These are phyloP conservation scores for Leptonema lineaticorne DNA, from an alignment of 1,140 invertebrate genomes.

Conservation along the genomic window DNA sequence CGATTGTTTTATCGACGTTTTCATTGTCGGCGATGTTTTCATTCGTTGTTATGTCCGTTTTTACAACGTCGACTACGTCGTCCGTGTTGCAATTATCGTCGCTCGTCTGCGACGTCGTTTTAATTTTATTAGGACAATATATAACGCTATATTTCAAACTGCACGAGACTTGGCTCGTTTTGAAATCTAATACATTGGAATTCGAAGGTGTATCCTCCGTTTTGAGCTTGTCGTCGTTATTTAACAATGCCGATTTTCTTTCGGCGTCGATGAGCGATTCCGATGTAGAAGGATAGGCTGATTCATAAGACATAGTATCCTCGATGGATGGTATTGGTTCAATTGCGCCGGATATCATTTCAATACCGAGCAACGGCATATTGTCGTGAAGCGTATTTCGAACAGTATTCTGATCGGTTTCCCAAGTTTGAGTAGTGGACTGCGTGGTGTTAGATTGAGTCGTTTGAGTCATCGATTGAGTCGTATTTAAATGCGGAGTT, in stretches of 20 bases:
- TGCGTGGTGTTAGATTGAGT: conserved; percentile 46
- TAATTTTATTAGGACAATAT: conserved; percentile 1
- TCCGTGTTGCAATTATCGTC: too few species aligned
- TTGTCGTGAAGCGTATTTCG: conserved; percentile 38
- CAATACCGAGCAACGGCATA: conserved; percentile 5
- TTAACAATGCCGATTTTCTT: neutral
- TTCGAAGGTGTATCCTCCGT: neutral
- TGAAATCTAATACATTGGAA: neutral
- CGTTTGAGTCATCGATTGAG: conserved; percentile 42
- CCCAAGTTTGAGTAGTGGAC: conserved; percentile 49
- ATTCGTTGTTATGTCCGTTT: too few species aligned
- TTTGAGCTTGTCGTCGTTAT: neutral
- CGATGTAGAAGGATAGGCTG: conserved; percentile 24
- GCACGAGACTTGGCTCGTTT: neutral
- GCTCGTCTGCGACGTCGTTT: neutral
- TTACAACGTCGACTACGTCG: too few species aligned
- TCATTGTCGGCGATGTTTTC: too few species aligned
- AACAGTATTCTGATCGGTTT: conserved; percentile 47
- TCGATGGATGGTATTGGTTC: conserved; percentile 25
- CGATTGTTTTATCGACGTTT: too few species aligned
- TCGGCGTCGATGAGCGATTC: conserved; percentile 18
- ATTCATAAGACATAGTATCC: conserved; percentile 27
- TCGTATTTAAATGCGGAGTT: conserved; percentile 49
- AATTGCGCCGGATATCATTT: neutral
- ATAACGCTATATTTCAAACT: conserved; percentile 9